Evolutionary conservation across 2,113 vertebrate species (phyloP), one percentile per base, ranked within the genome.

Genomic region (Pardalotus punctatus): DNA sequence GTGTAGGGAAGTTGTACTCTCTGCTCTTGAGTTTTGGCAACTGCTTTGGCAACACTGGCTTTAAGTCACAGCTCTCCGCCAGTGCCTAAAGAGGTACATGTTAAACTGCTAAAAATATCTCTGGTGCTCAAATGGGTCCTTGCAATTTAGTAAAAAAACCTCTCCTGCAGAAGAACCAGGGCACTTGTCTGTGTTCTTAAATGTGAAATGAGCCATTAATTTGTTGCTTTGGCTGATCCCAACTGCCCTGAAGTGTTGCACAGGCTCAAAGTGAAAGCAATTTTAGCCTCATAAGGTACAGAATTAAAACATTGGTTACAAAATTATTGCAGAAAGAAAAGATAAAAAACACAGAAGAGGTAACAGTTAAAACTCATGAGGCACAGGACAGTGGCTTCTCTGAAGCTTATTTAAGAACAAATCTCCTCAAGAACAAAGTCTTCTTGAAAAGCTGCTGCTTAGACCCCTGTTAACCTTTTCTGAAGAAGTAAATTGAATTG

Each of bases 391-490:
- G 31, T 79, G 31, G 31, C 42, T 76, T 90, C 74, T 96, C 88
- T 88, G 71, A 86, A 86, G 42, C 54, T 85, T 90, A 38, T 70
- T 82, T 85, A 92, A 72, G 84, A 87, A 48, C 42, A 87, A 88
- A 93, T 95, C 67, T 79, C 11, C 43, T 80, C 58, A 56, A 88
- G 79, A 97, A 25, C 82, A 88, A 69, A 92, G 81, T 77, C 12
- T 1, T 92, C 47, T 77, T 73, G 74, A 65, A 88, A 72, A 66
- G 33, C 58, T 90, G 50, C 43, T 72, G 16, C 50, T 83, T 65
- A 83, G 71, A 86, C 58, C 82, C 31, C 62, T 42, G 54, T 93
- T 96, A 96, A 93, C 82, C 82, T 93, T 87, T 91, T 86, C 62
- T 90, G 38, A 82, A 77, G 38, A 88, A 86, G 42, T 83, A 80